Evolutionary conservation across 2,888 invertebrate species (phyloP).

Genomic region (Brachyptera risi): DNA sequence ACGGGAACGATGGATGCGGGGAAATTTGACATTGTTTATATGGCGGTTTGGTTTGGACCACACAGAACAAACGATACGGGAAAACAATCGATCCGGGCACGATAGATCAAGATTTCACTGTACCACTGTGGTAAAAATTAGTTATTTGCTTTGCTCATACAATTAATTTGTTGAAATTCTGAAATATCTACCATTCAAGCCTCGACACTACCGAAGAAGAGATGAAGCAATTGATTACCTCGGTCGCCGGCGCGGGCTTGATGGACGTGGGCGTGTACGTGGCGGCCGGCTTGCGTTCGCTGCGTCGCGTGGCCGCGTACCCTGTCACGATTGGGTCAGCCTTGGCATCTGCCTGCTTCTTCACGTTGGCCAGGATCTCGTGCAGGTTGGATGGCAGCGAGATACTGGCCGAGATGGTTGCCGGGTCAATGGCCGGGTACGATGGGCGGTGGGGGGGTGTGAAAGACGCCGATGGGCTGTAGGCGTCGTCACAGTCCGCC

Average conservation of each 20-base stretch:
- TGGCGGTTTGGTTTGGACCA: no score
- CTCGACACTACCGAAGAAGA: no score
- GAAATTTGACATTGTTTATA: no score
- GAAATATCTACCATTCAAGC: no score
- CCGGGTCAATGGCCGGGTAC: not conserved
- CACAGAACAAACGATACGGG: no score
- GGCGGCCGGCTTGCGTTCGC: not conserved
- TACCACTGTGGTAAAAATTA: no score
- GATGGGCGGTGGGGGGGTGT: slow-evolving; percentile 42
- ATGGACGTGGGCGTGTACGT: not conserved
- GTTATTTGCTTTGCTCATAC: no score
- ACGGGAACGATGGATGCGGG: no score
- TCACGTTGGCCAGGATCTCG: slow-evolving; percentile 79
- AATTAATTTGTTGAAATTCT: no score
- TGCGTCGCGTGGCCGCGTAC: slow-evolving; percentile 28
- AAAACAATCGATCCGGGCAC: no score
- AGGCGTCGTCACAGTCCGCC: slow-evolving; percentile 50
- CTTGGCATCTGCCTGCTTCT: slow-evolving; percentile 42
- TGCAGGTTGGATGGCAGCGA: slow-evolving; percentile 78
- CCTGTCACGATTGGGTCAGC: slow-evolving; percentile 39
- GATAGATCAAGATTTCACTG: no score
- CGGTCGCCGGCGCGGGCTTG: not conserved
- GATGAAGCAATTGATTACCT: no score
- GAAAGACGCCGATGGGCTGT: slow-evolving; percentile 60
- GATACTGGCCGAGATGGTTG: slow-evolving; percentile 45